These are phyloP conservation scores for Gymnodraco acuticeps DNA, from an alignment of 2,797 vertebrate genomes.

Conservation along the genomic window DNA sequence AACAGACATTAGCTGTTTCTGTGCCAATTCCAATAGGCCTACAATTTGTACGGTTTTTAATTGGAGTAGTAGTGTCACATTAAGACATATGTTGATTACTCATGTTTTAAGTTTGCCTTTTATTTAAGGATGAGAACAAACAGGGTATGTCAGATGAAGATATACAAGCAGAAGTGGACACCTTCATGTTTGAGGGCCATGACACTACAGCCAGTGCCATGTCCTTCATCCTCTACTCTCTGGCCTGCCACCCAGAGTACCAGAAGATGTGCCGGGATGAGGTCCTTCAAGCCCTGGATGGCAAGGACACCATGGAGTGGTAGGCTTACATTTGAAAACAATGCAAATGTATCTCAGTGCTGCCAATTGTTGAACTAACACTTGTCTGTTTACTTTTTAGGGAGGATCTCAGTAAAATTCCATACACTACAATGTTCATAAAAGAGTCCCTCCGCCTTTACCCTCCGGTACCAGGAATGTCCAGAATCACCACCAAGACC, in stretches of 20 bases:
- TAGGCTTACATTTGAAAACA: no score
- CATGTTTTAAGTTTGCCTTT: background rate
- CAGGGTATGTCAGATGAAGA: slow-evolving; percentile 87
- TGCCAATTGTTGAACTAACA: no score
- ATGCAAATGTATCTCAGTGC: no score
- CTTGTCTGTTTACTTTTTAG: no score
- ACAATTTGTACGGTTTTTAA: background rate
- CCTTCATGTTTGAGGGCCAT: slow-evolving; percentile 93
- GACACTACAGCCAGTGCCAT: slow-evolving; percentile 89
- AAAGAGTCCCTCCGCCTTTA: slow-evolving; percentile 92
- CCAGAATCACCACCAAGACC: slow-evolving; percentile 84
- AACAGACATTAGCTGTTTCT: background rate
- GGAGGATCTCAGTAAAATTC: slow-evolving; percentile 78
- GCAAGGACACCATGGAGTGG: no score
- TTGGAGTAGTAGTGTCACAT: background rate
- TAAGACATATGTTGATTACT: background rate
- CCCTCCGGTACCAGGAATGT: slow-evolving; percentile 83
- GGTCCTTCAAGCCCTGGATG: no score
- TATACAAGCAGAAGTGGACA: slow-evolving; percentile 90
- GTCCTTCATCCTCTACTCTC: slow-evolving; percentile 86
- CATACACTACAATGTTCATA: slow-evolving; percentile 94
- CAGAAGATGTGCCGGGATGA: no score
- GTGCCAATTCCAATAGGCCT: background rate
- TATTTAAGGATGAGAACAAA: slow-evolving; percentile 86
- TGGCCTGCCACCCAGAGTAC: no score